Evolutionary conservation across 1,140 invertebrate genomes (phyloP), one percentile per base, ranked within the genome.

Genomic region (Caenorhabditis tropicalis): DNA sequence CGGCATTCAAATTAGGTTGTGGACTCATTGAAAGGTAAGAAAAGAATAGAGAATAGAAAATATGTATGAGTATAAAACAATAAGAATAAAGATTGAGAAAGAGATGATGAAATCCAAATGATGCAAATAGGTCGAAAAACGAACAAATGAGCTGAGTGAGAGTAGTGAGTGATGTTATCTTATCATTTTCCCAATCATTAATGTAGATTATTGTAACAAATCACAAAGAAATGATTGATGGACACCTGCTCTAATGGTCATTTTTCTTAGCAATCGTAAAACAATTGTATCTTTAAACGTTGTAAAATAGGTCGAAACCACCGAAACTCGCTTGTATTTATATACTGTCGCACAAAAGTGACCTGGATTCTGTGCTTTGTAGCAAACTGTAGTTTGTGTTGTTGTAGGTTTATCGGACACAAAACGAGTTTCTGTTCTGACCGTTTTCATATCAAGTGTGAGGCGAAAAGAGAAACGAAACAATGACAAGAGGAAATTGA

Each of bases 401-500:
- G 65, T 6, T 65, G 29, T 33, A 10, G 31, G 58, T 65, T 65
- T 65, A 36, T 65, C 31, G 58, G 58, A 74, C 65, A 74, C 65
- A 74, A 74, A 74, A 74, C 65, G 36, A 74, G 36, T 74, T 74
- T 74, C 65, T 74, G 33, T 74, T 39, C 65, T 74, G 65, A 74
- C 65, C 65, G 65, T 74, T 43, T 74, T 74, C 10, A 74, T 74
- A 74, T 43, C 65, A 46, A 74, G 36, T 43, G 65, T 27, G n/a
- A 46, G 36, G 21, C 24, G 10, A 74, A 74, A 4, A 43, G 7
- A 36, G 33, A 43, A 33, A n/a, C 12, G n/a, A 58, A 29, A 9
- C 36, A 36, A 70, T 70, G 1, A 70, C 0, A 70, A 36, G 7
- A 27, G 19, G 10, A 33, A 31, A 60, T 27, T n/a, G 65, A 46